phyloP scores from a whole-genome alignment of 2,113 vertebrate genomes.

The Octodon degus region DNA sequence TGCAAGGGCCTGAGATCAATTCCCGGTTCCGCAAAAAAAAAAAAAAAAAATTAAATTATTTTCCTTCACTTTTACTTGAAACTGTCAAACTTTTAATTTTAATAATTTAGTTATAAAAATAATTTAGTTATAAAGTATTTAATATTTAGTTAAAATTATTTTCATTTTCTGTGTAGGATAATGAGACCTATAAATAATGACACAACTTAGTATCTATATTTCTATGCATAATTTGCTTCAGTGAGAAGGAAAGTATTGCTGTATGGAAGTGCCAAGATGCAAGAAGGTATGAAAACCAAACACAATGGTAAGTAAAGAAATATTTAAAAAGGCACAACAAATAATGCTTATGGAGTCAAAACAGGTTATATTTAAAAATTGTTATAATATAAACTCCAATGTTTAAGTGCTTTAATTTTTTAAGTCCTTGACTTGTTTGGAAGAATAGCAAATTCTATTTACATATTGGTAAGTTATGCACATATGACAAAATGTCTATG shows the following conservation, averaged over 20 bases:
- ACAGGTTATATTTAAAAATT: neutral
- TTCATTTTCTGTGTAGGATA: neutral
- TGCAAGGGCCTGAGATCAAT: too few species aligned
- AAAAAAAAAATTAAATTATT: too few species aligned
- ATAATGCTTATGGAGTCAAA: slow-evolving; percentile 5
- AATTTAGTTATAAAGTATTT: neutral
- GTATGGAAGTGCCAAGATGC: neutral
- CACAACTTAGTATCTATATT: slow-evolving; percentile 19
- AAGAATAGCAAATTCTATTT: neutral
- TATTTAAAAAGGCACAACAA: neutral
- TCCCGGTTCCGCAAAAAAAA: too few species aligned
- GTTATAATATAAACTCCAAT: neutral
- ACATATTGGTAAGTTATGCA: neutral
- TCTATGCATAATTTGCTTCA: neutral
- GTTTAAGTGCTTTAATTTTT: slow-evolving; percentile 8
- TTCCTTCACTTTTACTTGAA: neutral
- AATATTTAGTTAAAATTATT: neutral
- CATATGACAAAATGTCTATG: neutral
- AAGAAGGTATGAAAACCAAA: slow-evolving; percentile 30
- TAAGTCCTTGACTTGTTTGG: neutral
- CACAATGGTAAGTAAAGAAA: neutral
- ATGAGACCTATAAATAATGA: neutral
- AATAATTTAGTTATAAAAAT: neutral
- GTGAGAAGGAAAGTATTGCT: slow-evolving; percentile 16
- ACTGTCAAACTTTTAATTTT: slow-evolving; percentile 35